Evolutionary conservation across 2,888 invertebrate species (phyloP), one percentile per base, ranked within the genome.

Genomic region (Podotricha telesiphe): DNA sequence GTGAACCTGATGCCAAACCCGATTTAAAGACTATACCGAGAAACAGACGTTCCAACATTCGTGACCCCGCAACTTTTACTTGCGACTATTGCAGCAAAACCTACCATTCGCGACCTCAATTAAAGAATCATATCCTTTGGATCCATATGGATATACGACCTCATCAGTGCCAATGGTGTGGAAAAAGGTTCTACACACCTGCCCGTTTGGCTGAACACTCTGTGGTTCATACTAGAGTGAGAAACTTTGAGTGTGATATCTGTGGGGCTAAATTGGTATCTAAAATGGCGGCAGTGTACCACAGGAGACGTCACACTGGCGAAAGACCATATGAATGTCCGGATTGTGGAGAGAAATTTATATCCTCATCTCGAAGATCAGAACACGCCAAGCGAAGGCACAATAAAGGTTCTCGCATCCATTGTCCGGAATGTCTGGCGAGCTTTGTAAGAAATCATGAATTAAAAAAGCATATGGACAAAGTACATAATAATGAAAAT

Each of bases 201-300:
- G 89, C 91, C 0, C 83, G 94, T 22, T 76, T 94, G 67, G 90
- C 91, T 0, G 93, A 93, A 69, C 94, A 94, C 65, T 85, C 86
- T 3, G 88, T 93, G 0, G 94, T 93, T 0, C 94, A 94, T 74
- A 93, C 94, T 0, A 84, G 93, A 15, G 93, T 83, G 56, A 83
- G 94, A 71, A 93, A 93, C 59, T 94, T 91, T 74, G 88, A 86
- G 72, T 94, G 94, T 70, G 91, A 93, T 67, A 86, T 94, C 62
- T 94, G 94, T 77, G 87, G 91, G 15, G 90, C 87, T 22, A 88
- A 86, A 77, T 77, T 93, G 0, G 91, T 91, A 1, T 86, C 91
- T 15, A 88, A 87, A 74, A 91, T 90, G 89, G 93, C 93, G 3
- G 87, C 86, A 1, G 86, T 90, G 1, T 92, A 93, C 74, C 93